These are phyloP conservation scores for Mystacornis crossleyi DNA, from an alignment of 2,113 vertebrate genomes.

Conservation along the genomic window DNA sequence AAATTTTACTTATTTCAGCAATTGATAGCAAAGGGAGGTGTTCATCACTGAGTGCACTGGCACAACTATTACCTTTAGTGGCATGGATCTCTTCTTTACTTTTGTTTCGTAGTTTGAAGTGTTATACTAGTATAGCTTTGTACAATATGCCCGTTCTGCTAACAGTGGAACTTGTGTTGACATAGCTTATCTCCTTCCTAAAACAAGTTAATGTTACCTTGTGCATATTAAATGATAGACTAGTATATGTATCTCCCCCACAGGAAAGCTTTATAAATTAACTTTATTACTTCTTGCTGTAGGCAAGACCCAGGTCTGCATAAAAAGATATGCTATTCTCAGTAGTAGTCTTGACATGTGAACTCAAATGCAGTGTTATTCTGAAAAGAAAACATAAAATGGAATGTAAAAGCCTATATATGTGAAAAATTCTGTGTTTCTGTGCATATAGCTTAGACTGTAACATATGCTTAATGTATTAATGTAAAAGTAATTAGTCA, in stretches of 20 bases:
- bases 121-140: neutral
- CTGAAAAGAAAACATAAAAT: neutral
- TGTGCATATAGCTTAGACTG: neutral
- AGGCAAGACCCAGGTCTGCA: neutral
- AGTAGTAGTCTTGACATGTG: neutral
- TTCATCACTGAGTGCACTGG: neutral
- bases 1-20: neutral
- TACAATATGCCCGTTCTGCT: neutral
- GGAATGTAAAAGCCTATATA: neutral
- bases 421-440: neutral
- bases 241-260: neutral
- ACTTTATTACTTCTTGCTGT: neutral
- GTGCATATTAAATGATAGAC: neutral
- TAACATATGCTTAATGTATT: neutral
- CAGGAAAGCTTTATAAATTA: neutral
- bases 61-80: neutral
- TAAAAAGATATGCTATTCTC: neutral
- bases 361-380: neutral
- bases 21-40: neutral
- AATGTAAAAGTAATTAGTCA: neutral
- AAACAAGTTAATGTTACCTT: neutral
- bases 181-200: neutral
- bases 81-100: neutral
- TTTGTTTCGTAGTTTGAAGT: neutral
- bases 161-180: neutral